A percentile compares a stretch with the other conserved stretches of the same genome.
These are phyloP conservation scores for Andricus quercusramuli DNA, from an alignment of 2,888 invertebrate species.

Conservation along the genomic window DNA sequence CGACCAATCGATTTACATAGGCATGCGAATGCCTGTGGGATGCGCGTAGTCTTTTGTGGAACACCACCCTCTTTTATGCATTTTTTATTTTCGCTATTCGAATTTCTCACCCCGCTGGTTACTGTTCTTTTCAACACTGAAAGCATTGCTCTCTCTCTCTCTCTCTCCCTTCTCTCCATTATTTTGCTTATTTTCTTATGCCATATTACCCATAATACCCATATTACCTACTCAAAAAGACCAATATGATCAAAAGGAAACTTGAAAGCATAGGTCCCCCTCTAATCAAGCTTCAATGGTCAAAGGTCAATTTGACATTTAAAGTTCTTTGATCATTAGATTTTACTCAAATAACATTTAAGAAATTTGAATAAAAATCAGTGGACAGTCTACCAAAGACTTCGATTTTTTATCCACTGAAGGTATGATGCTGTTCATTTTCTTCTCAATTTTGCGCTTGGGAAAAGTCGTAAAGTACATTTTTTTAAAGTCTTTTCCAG, in stretches of 20 bases:
- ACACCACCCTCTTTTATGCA: slow-evolving; percentile 43
- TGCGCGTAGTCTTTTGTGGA: slow-evolving; percentile 49
- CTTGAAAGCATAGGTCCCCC: neutral
- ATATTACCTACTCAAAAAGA: neutral
- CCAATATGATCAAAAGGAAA: slow-evolving; percentile 2
- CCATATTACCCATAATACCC: slow-evolving; percentile 13
- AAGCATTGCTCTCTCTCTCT: slow-evolving; percentile 37
- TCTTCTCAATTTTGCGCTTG: too few relatives aligned
- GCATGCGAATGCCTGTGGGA: slow-evolving; percentile 56
- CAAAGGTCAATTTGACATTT: neutral
- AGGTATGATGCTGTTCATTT: too few relatives aligned
- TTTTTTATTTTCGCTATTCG: slow-evolving; percentile 43
- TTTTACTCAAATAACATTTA: neutral
- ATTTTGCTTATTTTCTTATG: slow-evolving; percentile 19
- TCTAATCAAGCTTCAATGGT: neutral
- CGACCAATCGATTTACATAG: slow-evolving; percentile 65
- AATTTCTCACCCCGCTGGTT: slow-evolving; percentile 27
- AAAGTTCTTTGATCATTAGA: neutral
- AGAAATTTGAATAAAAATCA: neutral
- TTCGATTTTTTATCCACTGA: neutral
- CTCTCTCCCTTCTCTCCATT: slow-evolving; percentile 32
- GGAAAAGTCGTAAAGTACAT: too few relatives aligned
- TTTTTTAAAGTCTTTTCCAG: too few relatives aligned
- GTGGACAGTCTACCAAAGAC: neutral
- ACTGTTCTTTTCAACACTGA: neutral